Percentiles rank a stretch among this genome's conserved stretches.
Conservation (phyloP, 2,888 invertebrate genomes). For the Platycnemis pennipes region DNA sequence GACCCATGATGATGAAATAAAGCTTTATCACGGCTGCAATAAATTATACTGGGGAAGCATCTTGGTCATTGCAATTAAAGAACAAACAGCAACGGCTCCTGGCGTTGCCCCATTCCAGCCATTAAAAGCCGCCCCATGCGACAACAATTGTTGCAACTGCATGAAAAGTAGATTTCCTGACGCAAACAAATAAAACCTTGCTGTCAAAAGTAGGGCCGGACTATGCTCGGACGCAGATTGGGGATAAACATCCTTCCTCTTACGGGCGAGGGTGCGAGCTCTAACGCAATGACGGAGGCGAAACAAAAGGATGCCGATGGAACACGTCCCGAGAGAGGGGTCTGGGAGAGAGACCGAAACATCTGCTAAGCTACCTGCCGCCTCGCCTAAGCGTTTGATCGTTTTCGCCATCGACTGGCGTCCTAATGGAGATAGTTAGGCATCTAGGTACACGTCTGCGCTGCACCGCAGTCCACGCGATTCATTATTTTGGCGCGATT, state of each 20-base stretch:
- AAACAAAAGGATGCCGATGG: neutral
- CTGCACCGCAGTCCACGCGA: conserved; percentile 6
- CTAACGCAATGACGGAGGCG: neutral
- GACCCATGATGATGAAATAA: too few species aligned
- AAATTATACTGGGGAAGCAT: too few species aligned
- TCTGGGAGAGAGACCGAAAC: neutral
- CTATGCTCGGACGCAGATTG: neutral
- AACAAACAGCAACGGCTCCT: too few species aligned
- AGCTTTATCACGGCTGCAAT: too few species aligned
- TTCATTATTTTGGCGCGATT: conserved; percentile 26
- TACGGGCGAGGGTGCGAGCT: neutral
- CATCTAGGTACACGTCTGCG: neutral
- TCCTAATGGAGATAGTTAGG: conserved; percentile 16
- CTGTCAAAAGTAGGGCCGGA: neutral
- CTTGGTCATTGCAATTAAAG: too few species aligned
- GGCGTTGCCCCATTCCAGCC: too few species aligned
- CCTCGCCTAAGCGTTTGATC: conserved; percentile 8
- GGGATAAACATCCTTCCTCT: neutral
- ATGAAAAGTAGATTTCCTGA: neutral
- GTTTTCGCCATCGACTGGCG: conserved; percentile 16
- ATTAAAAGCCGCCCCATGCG: too few species aligned
- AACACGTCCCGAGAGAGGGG: neutral
- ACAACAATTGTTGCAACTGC: neutral
- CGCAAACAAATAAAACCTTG: neutral
- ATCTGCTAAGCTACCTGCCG: neutral